Conservation (phyloP, 2,888 invertebrate species). For the Criorhina ranunculi region DNA sequence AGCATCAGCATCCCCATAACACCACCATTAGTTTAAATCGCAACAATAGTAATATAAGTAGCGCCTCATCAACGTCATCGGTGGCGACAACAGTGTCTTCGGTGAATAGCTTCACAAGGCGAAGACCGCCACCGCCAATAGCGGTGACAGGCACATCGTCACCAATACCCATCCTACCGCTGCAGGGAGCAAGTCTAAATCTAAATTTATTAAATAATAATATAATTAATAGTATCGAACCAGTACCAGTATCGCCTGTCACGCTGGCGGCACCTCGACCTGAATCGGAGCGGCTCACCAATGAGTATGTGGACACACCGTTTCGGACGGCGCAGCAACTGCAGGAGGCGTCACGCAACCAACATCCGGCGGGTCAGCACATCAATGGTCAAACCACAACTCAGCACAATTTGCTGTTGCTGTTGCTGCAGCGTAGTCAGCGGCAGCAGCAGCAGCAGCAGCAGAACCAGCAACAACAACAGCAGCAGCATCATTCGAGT, state of each 20-base stretch:
- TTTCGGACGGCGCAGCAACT: conserved; percentile 86
- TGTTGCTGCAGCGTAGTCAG: conserved; percentile 86
- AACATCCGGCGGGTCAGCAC: conserved; percentile 84
- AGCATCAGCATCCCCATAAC: conserved; percentile 64
- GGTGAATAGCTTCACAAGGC: conserved; percentile 83
- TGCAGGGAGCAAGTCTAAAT: conserved; percentile 79
- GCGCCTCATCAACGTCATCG: conserved; percentile 80
- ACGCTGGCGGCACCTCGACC: conserved; percentile 91
- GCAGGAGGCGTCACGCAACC: conserved; percentile 85
- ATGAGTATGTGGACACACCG: conserved; percentile 97
- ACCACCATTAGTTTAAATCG: conserved; percentile 79
- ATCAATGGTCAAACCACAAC: conserved; percentile 85
- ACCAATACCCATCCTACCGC: conserved; percentile 80
- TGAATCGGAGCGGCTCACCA: conserved; percentile 93
- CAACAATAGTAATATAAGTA: conserved; percentile 81
- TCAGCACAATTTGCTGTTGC: conserved; percentile 85
- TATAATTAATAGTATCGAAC: conserved; percentile 82
- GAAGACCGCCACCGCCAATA: conserved; percentile 81
- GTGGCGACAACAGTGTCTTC: conserved; percentile 80
- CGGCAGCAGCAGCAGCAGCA: conserved; percentile 81
- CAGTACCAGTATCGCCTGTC: conserved; percentile 83
- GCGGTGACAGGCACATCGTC: conserved; percentile 78
- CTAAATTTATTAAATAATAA: conserved; percentile 75
- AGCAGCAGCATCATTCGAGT: conserved; percentile 79
- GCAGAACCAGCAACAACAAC: conserved; percentile 79